phyloP scores from a whole-genome alignment of 2,888 invertebrate species.

The Pheosia tremula region DNA sequence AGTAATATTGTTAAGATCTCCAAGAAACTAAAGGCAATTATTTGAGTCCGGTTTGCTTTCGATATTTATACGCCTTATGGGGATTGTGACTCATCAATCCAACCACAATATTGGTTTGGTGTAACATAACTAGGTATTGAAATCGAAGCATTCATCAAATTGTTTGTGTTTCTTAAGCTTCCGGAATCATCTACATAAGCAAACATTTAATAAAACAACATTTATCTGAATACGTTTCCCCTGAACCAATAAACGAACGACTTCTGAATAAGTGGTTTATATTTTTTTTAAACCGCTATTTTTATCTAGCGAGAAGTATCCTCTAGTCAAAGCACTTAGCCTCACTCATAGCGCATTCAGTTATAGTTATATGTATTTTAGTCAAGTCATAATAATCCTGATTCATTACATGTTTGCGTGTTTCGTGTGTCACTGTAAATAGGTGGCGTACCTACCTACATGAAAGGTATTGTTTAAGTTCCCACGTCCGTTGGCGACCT shows the following conservation, averaged over 20 bases:
- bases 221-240: conserved; percentile 33
- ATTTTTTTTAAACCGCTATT: conserved; percentile 25
- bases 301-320: conserved; percentile 11
- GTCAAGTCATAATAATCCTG: background rate
- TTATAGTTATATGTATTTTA: background rate
- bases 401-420: background rate
- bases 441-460: conserved; percentile 1
- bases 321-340: too few species aligned
- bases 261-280: conserved; percentile 12
- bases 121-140: background rate
- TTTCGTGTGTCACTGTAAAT: background rate
- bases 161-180: conserved; percentile 37
- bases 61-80: conserved; percentile 8
- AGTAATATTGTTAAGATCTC: too few species aligned
- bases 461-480: conserved; percentile 45
- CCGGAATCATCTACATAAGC: conserved; percentile 26
- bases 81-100: conserved; percentile 38
- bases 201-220: conserved; percentile 39
- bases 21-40: too few species aligned
- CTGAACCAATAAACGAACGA: conserved; percentile 25
- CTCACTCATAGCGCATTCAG: too few species aligned
- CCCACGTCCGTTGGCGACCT: conserved; percentile 55
- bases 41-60: too few species aligned
- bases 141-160: conserved; percentile 30
- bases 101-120: conserved; percentile 16